A percentile compares a stretch with the other conserved stretches of the same genome.
Conservation (phyloP, 2,888 invertebrate species). For the Conomelus anceps region DNA sequence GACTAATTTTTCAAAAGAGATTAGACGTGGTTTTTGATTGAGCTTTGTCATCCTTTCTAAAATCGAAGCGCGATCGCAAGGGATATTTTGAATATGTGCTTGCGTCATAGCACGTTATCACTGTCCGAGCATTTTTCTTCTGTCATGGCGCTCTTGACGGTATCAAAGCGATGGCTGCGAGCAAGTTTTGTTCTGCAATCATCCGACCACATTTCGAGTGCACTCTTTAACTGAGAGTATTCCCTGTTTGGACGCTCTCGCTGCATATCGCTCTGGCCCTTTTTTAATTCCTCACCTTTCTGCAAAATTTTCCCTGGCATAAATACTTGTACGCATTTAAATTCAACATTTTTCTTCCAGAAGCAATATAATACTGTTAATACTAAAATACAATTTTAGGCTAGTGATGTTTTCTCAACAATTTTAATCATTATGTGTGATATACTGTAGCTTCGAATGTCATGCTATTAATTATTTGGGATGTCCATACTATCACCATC, state of each 20-base stretch:
- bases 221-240: neutral
- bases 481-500: too few species aligned
- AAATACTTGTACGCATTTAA: neutral
- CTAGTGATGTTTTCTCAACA: too few species aligned
- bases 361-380: neutral
- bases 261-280: neutral
- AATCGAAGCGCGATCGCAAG: neutral
- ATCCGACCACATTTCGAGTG: neutral
- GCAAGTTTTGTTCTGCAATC: neutral
- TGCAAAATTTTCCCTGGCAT: neutral
- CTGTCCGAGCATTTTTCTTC: neutral
- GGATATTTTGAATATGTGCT: neutral
- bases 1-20: neutral
- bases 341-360: neutral
- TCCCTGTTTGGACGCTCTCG: neutral
- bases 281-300: neutral
- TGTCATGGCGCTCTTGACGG: neutral
- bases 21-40: neutral
- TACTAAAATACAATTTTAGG: too few species aligned
- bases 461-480: too few species aligned
- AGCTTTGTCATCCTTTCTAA: neutral
- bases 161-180: neutral
- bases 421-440: too few species aligned
- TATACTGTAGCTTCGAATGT: too few species aligned
- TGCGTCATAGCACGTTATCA: neutral